phyloP scores from a whole-genome alignment of 2,113 vertebrate species.

The Lampris incognitus region DNA sequence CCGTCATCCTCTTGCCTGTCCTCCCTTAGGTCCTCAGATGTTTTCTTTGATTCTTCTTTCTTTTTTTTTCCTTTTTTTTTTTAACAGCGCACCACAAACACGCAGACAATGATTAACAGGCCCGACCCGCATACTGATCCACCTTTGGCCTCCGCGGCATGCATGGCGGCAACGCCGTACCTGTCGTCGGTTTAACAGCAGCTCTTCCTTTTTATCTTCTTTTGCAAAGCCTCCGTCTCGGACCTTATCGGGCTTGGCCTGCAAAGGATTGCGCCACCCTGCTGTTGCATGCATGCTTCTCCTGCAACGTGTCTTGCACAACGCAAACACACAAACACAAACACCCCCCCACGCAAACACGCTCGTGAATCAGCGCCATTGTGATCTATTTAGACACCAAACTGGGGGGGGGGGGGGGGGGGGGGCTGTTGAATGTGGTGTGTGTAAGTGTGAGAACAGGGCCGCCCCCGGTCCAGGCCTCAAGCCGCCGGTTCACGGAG shows the following conservation, averaged over 20 bases:
- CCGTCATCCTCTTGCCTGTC: too few species aligned
- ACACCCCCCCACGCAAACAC: constrained; percentile 6
- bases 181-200: too few species aligned
- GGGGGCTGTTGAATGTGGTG: constrained; percentile 7
- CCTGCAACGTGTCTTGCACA: constrained; percentile 30
- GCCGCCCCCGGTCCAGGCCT: background rate
- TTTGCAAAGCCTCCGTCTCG: constrained; percentile 25
- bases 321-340: background rate
- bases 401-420: background rate
- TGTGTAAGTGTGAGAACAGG: constrained; percentile 8
- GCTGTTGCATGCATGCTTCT: constrained; percentile 40
- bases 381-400: background rate
- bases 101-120: background rate
- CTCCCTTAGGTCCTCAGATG: background rate
- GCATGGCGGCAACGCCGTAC: too few species aligned
- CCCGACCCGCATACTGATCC: background rate
- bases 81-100: background rate
- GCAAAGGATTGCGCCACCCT: constrained; percentile 42
- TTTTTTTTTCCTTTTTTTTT: background rate
- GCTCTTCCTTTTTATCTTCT: constrained; percentile 7
- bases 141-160: too few species aligned
- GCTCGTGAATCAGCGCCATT: background rate
- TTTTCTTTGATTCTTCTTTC: background rate
- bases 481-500: too few species aligned
- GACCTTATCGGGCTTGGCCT: constrained; percentile 32